Percentiles rank a stretch among this genome's conserved stretches.
phyloP scores from a whole-genome alignment of 2,113 vertebrate species.

The Orthonyx spaldingii region DNA sequence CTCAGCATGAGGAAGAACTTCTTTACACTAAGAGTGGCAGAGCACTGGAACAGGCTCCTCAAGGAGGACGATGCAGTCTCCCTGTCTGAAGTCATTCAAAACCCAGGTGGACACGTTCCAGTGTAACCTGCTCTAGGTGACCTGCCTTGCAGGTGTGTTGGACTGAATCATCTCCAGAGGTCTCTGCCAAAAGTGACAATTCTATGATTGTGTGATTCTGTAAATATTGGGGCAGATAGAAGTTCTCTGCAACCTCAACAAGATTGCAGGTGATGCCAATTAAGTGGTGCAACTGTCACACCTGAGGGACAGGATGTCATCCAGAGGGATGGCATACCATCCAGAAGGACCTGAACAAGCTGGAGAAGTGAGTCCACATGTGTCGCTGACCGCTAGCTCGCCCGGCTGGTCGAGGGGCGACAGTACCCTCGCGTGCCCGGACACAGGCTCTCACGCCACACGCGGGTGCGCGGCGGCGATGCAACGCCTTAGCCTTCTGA shows the following conservation, averaged over 20 bases:
- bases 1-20: neutral
- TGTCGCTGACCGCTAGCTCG: too few relatives aligned
- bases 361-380: neutral
- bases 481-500: too few relatives aligned
- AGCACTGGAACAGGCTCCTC: neutral
- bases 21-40: neutral
- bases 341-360: neutral
- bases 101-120: neutral
- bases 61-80: neutral
- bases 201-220: neutral
- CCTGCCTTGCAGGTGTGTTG: neutral
- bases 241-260: neutral
- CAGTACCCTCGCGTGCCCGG: too few relatives aligned
- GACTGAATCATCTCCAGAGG: neutral
- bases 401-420: too few relatives aligned
- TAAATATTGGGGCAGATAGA: neutral
- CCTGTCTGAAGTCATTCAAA: neutral
- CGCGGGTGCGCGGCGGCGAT: too few relatives aligned
- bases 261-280: neutral
- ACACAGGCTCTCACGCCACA: too few relatives aligned
- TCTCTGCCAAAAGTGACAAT: neutral
- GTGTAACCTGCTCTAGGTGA: neutral
- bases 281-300: accelerated
- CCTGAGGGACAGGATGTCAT: accelerated
- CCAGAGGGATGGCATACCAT: neutral